phyloP scores from a whole-genome alignment of 2,888 invertebrate species.

The Belgica antarctica region DNA sequence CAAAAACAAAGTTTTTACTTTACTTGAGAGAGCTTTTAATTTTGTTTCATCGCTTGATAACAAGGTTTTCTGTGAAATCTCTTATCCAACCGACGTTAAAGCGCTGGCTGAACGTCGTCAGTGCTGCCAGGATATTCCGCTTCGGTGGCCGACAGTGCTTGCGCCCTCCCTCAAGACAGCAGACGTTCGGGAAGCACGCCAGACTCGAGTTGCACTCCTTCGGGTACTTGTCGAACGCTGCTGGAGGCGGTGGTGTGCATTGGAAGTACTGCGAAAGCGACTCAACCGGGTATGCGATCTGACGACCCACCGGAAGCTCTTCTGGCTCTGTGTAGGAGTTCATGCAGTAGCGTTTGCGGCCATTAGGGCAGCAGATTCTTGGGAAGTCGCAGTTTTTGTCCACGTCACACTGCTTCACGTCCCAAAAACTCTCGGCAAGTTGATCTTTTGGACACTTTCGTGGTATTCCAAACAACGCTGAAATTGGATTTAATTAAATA shows the following conservation, averaged over 20 bases:
- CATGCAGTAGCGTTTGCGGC: constrained; percentile 66
- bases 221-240: constrained; percentile 68
- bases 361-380: constrained; percentile 72
- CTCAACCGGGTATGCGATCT: constrained; percentile 58
- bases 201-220: constrained; percentile 67
- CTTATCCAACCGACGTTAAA: constrained; percentile 54
- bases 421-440: constrained; percentile 68
- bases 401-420: constrained; percentile 65
- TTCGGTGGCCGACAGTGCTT: constrained; percentile 72
- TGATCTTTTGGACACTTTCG: constrained; percentile 68
- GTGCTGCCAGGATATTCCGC: constrained; percentile 65
- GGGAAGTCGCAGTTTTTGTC: constrained; percentile 64
- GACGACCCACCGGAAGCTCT: constrained; percentile 60
- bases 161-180: constrained; percentile 72
- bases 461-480: constrained; percentile 69
- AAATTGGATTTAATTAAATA: constrained; percentile 46
- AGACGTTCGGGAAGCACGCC: constrained; percentile 77
- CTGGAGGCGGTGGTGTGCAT: constrained; percentile 68
- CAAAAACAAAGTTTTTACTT: not conserved
- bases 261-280: constrained; percentile 52
- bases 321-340: constrained; percentile 68
- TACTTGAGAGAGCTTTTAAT: constrained; percentile 1
- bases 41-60: constrained; percentile 47
- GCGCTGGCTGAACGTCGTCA: constrained; percentile 61
- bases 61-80: constrained; percentile 53